Evolutionary conservation across 2,888 invertebrate species (phyloP).

Genomic region (Timandra comae): DNA sequence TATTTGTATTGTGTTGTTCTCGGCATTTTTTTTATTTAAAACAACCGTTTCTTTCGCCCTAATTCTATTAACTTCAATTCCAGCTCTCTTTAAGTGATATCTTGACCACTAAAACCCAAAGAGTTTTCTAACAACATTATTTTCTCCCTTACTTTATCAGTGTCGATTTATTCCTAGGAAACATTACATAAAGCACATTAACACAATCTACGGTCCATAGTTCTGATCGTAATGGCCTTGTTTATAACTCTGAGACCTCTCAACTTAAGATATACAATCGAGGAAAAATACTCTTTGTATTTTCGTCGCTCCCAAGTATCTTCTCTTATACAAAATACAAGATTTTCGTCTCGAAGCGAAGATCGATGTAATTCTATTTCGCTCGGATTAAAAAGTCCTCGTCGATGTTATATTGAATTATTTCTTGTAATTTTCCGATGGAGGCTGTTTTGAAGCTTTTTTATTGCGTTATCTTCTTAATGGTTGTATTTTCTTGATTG

Average conservation of each 20-base stretch:
- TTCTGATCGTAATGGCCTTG: constrained; percentile 64
- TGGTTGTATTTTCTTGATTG: too few relatives aligned
- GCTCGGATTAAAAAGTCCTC: constrained; percentile 53
- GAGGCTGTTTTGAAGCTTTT: constrained; percentile 15
- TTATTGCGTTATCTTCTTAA: too few relatives aligned
- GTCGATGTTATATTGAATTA: constrained; percentile 48
- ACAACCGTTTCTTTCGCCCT: too few relatives aligned
- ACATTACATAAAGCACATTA: constrained; percentile 49
- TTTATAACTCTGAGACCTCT: constrained; percentile 53
- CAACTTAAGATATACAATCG: constrained; percentile 31
- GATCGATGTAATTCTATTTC: constrained; percentile 46
- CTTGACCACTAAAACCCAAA: too few relatives aligned
- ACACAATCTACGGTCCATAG: constrained; percentile 57
- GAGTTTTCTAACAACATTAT: constrained; percentile 1
- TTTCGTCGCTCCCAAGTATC: constrained; percentile 27
- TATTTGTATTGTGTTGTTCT: too few relatives aligned
- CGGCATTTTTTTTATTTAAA: too few relatives aligned
- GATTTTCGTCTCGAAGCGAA: constrained; percentile 42
- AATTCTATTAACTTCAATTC: too few relatives aligned
- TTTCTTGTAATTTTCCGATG: constrained; percentile 35
- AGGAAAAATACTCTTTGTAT: constrained; percentile 31
- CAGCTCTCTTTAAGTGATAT: too few relatives aligned
- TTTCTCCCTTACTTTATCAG: constrained; percentile 18
- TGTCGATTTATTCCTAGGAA: constrained; percentile 40
- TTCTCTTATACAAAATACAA: constrained; percentile 31